Conservation (phyloP, 2,888 invertebrate genomes). For the Leptinotarsa haldemani region DNA sequence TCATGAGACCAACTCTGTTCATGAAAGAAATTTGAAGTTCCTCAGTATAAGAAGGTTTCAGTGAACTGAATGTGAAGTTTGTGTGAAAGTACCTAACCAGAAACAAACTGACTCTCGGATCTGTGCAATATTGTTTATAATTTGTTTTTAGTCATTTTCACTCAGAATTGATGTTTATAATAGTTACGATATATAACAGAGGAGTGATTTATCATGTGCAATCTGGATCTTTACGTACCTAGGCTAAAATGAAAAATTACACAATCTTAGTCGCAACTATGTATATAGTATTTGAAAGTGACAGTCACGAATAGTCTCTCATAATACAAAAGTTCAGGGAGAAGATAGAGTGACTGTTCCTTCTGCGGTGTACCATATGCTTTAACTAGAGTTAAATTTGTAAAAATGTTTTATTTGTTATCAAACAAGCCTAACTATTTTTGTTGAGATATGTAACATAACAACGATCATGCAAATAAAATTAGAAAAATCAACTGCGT, state of each 20-base stretch:
- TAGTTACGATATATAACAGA: slow-evolving; percentile 38
- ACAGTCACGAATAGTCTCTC: neutral
- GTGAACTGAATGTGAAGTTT: neutral
- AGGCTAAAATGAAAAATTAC: slow-evolving; percentile 14
- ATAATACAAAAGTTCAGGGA: neutral
- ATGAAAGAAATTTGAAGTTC: too few species aligned
- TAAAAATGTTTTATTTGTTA: slow-evolving; percentile 51
- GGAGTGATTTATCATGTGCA: slow-evolving; percentile 45
- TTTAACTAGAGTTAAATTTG: slow-evolving; percentile 44
- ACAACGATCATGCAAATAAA: slow-evolving; percentile 47
- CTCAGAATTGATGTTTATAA: slow-evolving; percentile 65
- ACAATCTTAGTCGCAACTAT: slow-evolving; percentile 24
- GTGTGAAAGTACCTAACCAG: neutral
- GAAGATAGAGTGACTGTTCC: slow-evolving; percentile 31
- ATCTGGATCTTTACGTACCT: slow-evolving; percentile 39
- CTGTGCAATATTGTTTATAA: slow-evolving; percentile 44
- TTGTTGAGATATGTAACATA: slow-evolving; percentile 52
- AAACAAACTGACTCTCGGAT: slow-evolving; percentile 26
- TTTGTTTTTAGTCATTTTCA: slow-evolving; percentile 13
- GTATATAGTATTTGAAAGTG: slow-evolving; percentile 17
- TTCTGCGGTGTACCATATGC: slow-evolving; percentile 48
- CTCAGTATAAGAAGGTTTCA: too few species aligned
- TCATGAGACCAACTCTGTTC: too few species aligned
- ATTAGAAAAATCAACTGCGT: slow-evolving; percentile 13
- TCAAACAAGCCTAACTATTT: slow-evolving; percentile 45